Conservation (phyloP, 92 coral and sea anemone species). For the Porites lobata region DNA sequence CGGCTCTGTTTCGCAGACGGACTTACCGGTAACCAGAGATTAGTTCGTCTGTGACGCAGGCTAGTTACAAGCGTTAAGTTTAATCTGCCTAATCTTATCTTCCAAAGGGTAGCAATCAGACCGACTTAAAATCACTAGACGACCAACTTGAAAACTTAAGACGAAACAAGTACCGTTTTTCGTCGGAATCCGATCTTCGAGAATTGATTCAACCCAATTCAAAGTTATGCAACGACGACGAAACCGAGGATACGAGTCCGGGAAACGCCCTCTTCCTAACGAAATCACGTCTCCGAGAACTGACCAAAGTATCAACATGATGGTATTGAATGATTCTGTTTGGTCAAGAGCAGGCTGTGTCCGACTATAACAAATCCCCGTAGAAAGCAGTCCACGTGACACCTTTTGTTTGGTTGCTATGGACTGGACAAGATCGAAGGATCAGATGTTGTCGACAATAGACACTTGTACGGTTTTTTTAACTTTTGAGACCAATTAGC, state of each 20-base stretch:
- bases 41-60: no score
- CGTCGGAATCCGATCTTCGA: slow-evolving; percentile 8
- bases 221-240: background rate
- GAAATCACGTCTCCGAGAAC: background rate
- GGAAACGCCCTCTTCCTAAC: slow-evolving; percentile 15
- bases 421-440: background rate
- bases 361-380: no score
- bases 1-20: no score
- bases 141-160: background rate
- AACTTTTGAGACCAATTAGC: no score
- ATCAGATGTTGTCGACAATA: no score
- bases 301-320: slow-evolving; percentile 3
- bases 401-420: background rate
- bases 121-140: background rate
- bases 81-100: background rate
- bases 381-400: no score
- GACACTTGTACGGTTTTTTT: no score
- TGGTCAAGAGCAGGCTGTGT: background rate
- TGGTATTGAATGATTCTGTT: no score
- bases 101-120: background rate
- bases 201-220: background rate
- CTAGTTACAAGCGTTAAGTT: no score
- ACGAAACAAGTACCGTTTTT: slow-evolving; percentile 4
- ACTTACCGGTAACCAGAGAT: no score
- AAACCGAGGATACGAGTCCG: background rate